Conservation (phyloP, 2,888 invertebrate genomes). For the Campoplex nolae region DNA sequence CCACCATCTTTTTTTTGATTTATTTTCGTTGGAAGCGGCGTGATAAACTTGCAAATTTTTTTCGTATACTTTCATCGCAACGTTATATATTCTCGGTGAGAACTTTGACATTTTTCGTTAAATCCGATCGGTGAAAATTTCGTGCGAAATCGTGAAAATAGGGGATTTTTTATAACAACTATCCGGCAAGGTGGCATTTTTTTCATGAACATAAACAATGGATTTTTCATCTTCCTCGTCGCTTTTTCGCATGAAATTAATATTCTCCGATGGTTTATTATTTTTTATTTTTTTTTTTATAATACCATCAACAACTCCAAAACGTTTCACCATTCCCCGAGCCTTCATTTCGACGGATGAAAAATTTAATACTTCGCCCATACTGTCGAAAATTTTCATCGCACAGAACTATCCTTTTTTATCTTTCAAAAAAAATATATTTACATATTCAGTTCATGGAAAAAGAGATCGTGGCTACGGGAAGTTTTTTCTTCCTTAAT, state of each 20-base stretch:
- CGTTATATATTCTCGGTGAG: neutral
- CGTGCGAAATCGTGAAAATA: neutral
- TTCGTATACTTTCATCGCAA: neutral
- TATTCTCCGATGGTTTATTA: neutral
- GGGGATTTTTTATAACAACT: neutral
- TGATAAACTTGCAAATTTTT: conserved; percentile 24
- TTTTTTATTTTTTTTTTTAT: neutral
- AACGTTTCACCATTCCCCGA: neutral
- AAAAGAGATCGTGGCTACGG: neutral
- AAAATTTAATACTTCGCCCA: conserved; percentile 40
- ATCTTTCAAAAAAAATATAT: neutral
- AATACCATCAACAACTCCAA: neutral
- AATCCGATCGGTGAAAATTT: neutral
- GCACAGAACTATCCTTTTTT: neutral
- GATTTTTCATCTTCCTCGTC: neutral
- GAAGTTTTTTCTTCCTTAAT: conserved; percentile 2
- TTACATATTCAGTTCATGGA: neutral
- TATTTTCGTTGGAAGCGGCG: neutral
- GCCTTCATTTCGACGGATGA: conserved; percentile 1
- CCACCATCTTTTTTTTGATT: conserved; percentile 19
- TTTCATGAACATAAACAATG: neutral
- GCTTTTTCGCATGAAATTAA: neutral
- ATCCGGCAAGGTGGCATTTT: neutral
- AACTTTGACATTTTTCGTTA: neutral
- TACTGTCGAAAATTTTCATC: conserved; percentile 21